Percentiles rank a stretch among this genome's conserved stretches.
phyloP scores from a whole-genome alignment of 92 coral and sea anemone genomes.

The Actinostola sp. region DNA sequence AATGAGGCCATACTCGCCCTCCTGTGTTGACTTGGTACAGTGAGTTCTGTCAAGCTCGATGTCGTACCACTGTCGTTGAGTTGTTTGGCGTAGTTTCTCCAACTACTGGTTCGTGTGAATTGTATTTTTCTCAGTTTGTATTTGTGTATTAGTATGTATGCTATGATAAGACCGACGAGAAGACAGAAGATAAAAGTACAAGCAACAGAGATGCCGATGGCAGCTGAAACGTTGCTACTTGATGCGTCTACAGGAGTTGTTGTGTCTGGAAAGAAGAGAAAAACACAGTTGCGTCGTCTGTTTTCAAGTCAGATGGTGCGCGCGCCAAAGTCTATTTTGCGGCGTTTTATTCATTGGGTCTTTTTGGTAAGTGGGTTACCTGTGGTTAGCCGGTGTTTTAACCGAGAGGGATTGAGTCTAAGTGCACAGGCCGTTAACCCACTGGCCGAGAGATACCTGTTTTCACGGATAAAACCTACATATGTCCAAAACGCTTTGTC shows the following conservation, averaged over 20 bases:
- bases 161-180: constrained; percentile 25
- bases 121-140: constrained; percentile 1
- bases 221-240: constrained; percentile 34
- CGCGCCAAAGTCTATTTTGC: no score
- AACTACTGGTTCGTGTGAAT: neutral
- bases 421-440: no score
- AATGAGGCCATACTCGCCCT: neutral
- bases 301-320: no score
- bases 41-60: constrained; percentile 7
- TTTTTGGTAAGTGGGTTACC: no score
- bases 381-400: no score
- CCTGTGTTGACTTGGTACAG: neutral
- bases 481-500: no score
- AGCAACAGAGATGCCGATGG: constrained; percentile 68
- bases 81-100: neutral
- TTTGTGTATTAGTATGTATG: neutral
- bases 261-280: neutral
- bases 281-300: no score
- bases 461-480: no score
- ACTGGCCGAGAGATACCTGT: no score
- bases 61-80: neutral
- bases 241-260: neutral
- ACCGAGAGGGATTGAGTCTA: no score
- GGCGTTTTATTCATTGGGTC: no score
- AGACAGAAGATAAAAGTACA: constrained; percentile 62